Conservation (phyloP, 37 sponge, comb jelly and placozoan species). For the Oscarella lobularis region DNA sequence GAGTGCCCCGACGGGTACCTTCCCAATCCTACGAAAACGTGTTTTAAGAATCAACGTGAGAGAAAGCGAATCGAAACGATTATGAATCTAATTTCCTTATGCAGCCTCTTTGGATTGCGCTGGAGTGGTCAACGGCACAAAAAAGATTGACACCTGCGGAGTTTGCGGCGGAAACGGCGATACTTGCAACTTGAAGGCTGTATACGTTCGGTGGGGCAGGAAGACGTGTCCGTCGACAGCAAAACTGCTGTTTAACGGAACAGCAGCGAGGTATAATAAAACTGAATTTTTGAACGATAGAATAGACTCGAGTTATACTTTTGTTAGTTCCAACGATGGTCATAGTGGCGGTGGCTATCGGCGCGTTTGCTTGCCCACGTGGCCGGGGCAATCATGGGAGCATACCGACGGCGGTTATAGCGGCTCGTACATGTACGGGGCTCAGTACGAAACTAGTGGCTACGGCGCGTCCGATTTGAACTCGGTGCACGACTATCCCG, state of each 20-base stretch:
- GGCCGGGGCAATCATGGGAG: neutral
- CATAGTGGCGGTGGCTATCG: neutral
- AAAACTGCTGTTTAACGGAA: neutral
- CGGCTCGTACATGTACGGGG: neutral
- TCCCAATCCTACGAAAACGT: neutral
- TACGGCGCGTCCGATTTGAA: neutral
- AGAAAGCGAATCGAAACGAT: neutral
- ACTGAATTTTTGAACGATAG: no score
- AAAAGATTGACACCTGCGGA: neutral
- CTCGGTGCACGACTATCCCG: neutral
- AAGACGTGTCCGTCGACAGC: slow-evolving; percentile 1
- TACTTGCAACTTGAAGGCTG: slow-evolving; percentile 1
- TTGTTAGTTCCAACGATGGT: neutral
- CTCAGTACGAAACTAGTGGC: neutral
- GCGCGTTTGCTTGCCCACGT: neutral
- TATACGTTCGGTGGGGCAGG: neutral
- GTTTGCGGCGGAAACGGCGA: neutral
- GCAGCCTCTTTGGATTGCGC: neutral
- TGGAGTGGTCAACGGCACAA: neutral
- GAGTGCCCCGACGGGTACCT: neutral
- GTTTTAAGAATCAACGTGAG: neutral
- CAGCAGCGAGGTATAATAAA: neutral
- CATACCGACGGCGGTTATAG: neutral
- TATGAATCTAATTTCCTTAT: neutral
- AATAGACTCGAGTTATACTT: neutral